Evolutionary conservation across 2,113 vertebrate species (phyloP), one percentile per base, ranked within the genome.

Genomic region (Malurus melanocephalus): DNA sequence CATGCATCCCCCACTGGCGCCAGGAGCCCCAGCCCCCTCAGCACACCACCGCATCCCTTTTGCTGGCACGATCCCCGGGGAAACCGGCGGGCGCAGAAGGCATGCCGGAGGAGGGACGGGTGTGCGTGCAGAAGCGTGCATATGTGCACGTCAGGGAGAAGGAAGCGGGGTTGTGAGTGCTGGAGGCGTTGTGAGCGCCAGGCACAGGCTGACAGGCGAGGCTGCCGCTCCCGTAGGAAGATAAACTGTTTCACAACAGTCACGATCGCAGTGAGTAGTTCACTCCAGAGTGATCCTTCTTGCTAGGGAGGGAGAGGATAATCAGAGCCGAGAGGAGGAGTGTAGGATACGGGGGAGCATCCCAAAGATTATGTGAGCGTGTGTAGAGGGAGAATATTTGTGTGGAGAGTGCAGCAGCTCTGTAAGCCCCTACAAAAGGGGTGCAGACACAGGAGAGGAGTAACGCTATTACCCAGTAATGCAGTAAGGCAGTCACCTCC

Each of bases 211-310:
- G 68, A 67, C 91, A 85, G 74, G 88, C 91, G 4, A 48, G 80
- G 42, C 85, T 92, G 82, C 85, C 22, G 46, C 87, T 95, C 89
- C 87, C 33, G 27, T 45, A 88, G 88, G 91, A 91, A 87, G 38
- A 85, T 27, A 40, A 88, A 61, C 65, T 87, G 18, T 88, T 90
- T 93, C 79, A 76, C 84, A 93, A 93, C 90, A 95, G 94, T 84
- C 90, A 91, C 66, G 48, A 69, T 33, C 21, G 4, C 88, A 52
- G 80, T 13, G 16, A 91, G 52, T 10, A 28, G 72, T 17, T 71
- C 80, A 16, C 83, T 83, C 85, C 56, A 30, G 78, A 90, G 65
- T 7, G 68, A 77, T 92, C 83, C 80, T 18, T 28, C 48, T 73
- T 59, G 57, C 94, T 72, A 51, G 45, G 46, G 68, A 92, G 73